phyloP scores from a whole-genome alignment of 2,797 vertebrate genomes.

The Semaprochilodus insignis region DNA sequence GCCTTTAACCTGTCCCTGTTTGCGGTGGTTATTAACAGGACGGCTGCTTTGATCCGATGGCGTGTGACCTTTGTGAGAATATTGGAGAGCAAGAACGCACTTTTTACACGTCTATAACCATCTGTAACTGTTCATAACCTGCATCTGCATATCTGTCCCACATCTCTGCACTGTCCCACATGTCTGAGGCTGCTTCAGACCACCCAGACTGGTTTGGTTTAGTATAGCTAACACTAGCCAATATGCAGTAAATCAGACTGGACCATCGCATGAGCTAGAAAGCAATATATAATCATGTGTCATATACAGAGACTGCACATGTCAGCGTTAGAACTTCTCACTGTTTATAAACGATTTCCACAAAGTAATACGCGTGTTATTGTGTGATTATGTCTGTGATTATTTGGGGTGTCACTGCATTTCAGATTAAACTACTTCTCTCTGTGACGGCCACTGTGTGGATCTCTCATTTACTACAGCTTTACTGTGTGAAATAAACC shows the following conservation, averaged over 20 bases:
- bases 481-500: neutral
- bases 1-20: slow-evolving; percentile 34
- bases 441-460: neutral
- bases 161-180: neutral
- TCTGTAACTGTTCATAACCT: neutral
- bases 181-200: neutral
- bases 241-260: neutral
- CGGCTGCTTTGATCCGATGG: neutral
- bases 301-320: neutral
- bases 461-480: neutral
- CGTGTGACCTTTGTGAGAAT: neutral
- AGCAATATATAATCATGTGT: slow-evolving; percentile 3
- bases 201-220: neutral
- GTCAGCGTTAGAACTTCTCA: neutral
- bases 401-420: slow-evolving; percentile 53
- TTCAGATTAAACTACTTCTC: slow-evolving; percentile 56
- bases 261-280: neutral
- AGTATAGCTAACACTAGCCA: neutral
- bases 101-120: neutral
- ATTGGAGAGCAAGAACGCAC: slow-evolving; percentile 1
- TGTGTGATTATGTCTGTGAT: slow-evolving; percentile 56
- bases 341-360: slow-evolving; percentile 17
- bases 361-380: slow-evolving; percentile 45
- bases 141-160: neutral
- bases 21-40: slow-evolving; percentile 32